Percentiles rank a stretch among this genome's conserved stretches.
phyloP scores from a whole-genome alignment of 2,113 vertebrate species.

The Paramormyrops kingsleyae region DNA sequence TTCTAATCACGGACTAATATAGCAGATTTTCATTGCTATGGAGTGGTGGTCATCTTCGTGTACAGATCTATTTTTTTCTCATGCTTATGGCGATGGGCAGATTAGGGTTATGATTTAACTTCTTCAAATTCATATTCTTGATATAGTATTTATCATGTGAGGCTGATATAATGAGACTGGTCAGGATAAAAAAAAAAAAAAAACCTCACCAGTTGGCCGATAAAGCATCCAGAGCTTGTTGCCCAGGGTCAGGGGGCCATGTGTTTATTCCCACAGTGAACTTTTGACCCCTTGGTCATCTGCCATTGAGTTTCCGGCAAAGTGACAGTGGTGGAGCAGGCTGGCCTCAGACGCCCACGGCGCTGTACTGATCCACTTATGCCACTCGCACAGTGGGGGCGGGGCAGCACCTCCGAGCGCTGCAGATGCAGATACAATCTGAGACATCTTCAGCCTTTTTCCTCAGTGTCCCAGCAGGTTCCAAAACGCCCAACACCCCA shows the following conservation, averaged over 20 bases:
- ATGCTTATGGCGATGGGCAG: not conserved
- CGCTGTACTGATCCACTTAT: not conserved
- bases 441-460: not conserved
- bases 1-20: not conserved
- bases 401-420: not conserved
- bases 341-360: not conserved
- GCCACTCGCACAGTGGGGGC: not conserved
- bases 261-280: slow-evolving; percentile 23
- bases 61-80: not conserved
- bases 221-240: slow-evolving; percentile 11
- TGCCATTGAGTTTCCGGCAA: not conserved
- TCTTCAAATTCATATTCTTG: not conserved
- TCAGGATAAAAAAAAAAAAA: not conserved
- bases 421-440: not conserved
- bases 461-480: not conserved
- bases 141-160: not conserved
- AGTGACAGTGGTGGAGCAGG: not conserved
- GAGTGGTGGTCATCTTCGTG: not conserved
- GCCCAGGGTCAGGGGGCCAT: slow-evolving; percentile 18
- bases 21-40: not conserved
- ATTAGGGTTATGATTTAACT: not conserved
- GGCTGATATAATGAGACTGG: not conserved
- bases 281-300: slow-evolving; percentile 24
- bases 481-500: not conserved
- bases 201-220: not conserved